A percentile compares a stretch with the other conserved stretches of the same genome.
Evolutionary conservation across 2,888 invertebrate species (phyloP).

Genomic region (Pollenia labialis): DNA sequence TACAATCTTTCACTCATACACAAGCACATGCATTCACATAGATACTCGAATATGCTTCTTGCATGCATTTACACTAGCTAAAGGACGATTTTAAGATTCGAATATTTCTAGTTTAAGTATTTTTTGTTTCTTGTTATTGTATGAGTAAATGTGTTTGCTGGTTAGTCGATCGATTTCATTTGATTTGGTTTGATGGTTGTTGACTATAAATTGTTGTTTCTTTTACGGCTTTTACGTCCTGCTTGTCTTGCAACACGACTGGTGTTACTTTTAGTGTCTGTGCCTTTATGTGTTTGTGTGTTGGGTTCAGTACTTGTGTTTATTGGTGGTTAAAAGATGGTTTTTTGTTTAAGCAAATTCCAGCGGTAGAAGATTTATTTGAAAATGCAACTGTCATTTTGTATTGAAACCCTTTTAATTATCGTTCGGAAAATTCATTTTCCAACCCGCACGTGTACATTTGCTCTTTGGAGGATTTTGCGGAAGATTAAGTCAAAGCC

Average conservation of each 20-base stretch:
- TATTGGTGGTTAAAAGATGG: constrained; percentile 57
- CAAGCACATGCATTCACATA: not conserved
- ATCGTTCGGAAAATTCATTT: constrained; percentile 24
- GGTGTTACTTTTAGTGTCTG: constrained; percentile 28
- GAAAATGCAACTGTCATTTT: constrained; percentile 38
- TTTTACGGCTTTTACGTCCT: not conserved
- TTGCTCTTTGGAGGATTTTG: not conserved
- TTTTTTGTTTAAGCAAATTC: constrained; percentile 20
- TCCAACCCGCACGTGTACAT: constrained; percentile 1
- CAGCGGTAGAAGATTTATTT: constrained; percentile 35
- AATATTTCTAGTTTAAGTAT: not conserved
- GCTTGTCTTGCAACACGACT: constrained; percentile 7
- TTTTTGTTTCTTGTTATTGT: constrained; percentile 22
- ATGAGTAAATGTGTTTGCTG: constrained; percentile 46
- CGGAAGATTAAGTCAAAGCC: not conserved
- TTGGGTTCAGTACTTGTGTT: constrained; percentile 33
- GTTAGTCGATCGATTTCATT: constrained; percentile 64
- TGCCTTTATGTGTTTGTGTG: not conserved
- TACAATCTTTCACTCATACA: constrained; percentile 19
- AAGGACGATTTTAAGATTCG: constrained; percentile 24
- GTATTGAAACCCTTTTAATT: constrained; percentile 46
- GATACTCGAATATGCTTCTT: constrained; percentile 21
- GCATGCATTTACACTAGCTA: constrained; percentile 45
- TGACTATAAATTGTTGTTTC: constrained; percentile 65
- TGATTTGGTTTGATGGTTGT: constrained; percentile 68